Conservation (phyloP, 1,140 invertebrate species). For the Ceratosolen fusciceps region DNA sequence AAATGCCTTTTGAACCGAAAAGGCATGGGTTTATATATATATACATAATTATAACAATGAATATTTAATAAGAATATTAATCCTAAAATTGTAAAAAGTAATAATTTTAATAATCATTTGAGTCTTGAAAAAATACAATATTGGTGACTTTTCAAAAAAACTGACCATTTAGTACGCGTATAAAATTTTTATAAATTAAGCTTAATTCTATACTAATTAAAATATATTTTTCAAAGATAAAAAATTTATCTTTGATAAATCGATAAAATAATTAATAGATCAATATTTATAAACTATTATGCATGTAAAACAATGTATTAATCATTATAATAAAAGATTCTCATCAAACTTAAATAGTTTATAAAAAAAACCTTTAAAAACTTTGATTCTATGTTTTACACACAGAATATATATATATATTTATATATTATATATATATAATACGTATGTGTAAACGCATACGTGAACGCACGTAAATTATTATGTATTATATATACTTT, state of each 20-base stretch:
- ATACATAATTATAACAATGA: slow-evolving; percentile 47
- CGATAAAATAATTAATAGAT: neutral
- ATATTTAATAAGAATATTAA: slow-evolving; percentile 42
- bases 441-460: neutral
- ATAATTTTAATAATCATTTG: slow-evolving; percentile 14
- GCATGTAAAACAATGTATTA: slow-evolving; percentile 8
- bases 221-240: neutral
- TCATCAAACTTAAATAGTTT: slow-evolving; percentile 22
- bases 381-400: slow-evolving; percentile 9
- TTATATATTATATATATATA: slow-evolving; percentile 8
- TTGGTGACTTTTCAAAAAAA: slow-evolving; percentile 34
- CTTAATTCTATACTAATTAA: slow-evolving; percentile 27
- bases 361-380: slow-evolving; percentile 24
- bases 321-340: neutral
- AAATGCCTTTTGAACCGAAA: slow-evolving; percentile 30
- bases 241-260: neutral
- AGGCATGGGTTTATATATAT: slow-evolving; percentile 38
- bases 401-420: slow-evolving; percentile 9
- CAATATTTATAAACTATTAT: slow-evolving; percentile 26
- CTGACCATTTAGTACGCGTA: slow-evolving; percentile 17
- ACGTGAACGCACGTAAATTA: neutral
- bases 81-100: slow-evolving; percentile 31
- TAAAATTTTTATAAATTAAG: slow-evolving; percentile 24
- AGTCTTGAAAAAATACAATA: slow-evolving; percentile 43
- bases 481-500: slow-evolving; percentile 31